Percentiles rank a stretch among this genome's conserved stretches.
Evolutionary conservation across 2,113 vertebrate species (phyloP).

Genomic region (Notiomystis cincta): DNA sequence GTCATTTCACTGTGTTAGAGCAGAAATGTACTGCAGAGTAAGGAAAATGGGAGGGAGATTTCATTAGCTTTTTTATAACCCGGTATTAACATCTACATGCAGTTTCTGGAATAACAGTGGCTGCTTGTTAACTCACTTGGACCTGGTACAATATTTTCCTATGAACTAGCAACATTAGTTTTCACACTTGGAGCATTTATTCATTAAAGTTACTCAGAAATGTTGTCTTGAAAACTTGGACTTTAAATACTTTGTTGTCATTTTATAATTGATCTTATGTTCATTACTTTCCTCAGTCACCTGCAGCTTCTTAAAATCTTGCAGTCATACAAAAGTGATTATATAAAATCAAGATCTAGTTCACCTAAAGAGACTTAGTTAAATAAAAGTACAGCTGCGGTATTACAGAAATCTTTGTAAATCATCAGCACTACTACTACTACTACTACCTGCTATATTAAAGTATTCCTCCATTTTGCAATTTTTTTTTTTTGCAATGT

Average conservation of each 20-base stretch:
- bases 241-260: not conserved
- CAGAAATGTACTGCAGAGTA: not conserved
- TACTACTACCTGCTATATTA: not conserved
- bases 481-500: not conserved
- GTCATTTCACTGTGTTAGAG: not conserved
- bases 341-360: not conserved
- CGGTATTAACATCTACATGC: not conserved
- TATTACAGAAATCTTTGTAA: not conserved
- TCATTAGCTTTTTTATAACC: not conserved
- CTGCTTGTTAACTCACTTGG: not conserved
- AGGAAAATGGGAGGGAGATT: not conserved
- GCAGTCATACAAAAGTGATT: not conserved
- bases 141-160: not conserved
- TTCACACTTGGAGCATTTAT: not conserved
- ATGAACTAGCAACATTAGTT: not conserved
- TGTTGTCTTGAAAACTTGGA: not conserved
- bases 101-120: not conserved
- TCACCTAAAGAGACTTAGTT: not conserved
- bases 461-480: not conserved
- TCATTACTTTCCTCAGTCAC: not conserved
- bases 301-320: not conserved
- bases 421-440: not conserved
- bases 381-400: not conserved
- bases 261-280: not conserved
- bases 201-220: not conserved